Evolutionary conservation across 2,113 vertebrate species (phyloP).

Genomic region (Procapra przewalskii): DNA sequence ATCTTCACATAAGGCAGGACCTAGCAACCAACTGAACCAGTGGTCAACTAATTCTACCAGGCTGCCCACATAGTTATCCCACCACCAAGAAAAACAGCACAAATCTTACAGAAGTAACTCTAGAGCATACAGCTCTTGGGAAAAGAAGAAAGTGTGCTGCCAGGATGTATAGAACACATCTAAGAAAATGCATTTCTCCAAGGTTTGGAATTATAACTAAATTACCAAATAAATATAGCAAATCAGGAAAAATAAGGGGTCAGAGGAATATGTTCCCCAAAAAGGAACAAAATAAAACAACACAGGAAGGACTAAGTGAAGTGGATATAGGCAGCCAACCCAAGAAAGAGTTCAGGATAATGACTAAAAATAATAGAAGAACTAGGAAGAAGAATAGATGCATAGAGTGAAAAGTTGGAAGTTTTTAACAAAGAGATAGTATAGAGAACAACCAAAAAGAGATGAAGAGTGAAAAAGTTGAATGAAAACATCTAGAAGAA

Average conservation of each 20-base stretch:
- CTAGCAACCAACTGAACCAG: background rate
- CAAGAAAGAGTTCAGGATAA: background rate
- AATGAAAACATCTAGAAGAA: background rate
- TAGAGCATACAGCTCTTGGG: background rate
- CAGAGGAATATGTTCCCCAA: background rate
- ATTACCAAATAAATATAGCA: background rate
- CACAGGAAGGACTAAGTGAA: background rate
- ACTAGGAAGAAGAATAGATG: background rate
- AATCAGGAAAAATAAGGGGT: background rate
- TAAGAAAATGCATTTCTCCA: background rate
- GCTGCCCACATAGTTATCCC: background rate
- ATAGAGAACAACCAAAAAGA: background rate
- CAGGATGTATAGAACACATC: background rate
- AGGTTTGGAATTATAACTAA: background rate
- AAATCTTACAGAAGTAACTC: background rate
- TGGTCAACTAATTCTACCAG: background rate
- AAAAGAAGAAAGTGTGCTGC: background rate
- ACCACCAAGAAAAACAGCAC: background rate
- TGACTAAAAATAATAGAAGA: background rate
- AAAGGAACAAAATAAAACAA: background rate
- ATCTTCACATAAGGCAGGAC: background rate
- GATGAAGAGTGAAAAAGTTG: background rate
- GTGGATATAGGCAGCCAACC: background rate
- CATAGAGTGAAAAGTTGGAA: background rate
- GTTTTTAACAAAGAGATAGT: background rate